phyloP scores from a whole-genome alignment of 2,797 vertebrate species.

The Glyptemys insculpta region DNA sequence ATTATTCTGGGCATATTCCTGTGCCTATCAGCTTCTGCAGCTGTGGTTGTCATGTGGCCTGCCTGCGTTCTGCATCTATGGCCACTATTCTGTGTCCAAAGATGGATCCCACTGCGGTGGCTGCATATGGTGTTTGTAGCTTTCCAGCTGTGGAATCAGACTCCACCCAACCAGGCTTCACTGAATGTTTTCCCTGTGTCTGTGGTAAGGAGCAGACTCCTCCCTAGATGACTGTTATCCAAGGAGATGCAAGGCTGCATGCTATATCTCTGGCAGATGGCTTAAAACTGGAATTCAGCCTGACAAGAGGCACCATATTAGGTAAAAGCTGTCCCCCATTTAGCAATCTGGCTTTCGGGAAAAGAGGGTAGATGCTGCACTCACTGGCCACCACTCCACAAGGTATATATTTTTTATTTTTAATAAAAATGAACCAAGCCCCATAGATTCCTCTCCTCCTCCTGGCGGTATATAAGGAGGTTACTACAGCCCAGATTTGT shows the following conservation, averaged over 20 bases:
- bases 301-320: neutral
- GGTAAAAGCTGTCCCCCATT: neutral
- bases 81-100: neutral
- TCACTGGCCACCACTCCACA: neutral
- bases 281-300: neutral
- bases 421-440: neutral
- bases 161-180: neutral
- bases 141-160: neutral
- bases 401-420: neutral
- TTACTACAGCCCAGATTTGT: neutral
- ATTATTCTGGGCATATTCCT: neutral
- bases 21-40: neutral
- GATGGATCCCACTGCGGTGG: rapidly evolving
- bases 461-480: neutral
- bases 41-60: neutral
- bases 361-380: neutral
- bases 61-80: neutral
- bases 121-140: neutral
- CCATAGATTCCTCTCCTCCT: neutral
- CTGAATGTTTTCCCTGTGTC: neutral
- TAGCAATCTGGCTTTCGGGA: neutral
- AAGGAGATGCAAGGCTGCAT: neutral
- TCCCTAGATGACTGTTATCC: neutral
- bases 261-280: neutral
- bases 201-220: neutral